These are phyloP conservation scores for Alosa alosa DNA, from an alignment of 2,113 vertebrate species.

Conservation along the genomic window DNA sequence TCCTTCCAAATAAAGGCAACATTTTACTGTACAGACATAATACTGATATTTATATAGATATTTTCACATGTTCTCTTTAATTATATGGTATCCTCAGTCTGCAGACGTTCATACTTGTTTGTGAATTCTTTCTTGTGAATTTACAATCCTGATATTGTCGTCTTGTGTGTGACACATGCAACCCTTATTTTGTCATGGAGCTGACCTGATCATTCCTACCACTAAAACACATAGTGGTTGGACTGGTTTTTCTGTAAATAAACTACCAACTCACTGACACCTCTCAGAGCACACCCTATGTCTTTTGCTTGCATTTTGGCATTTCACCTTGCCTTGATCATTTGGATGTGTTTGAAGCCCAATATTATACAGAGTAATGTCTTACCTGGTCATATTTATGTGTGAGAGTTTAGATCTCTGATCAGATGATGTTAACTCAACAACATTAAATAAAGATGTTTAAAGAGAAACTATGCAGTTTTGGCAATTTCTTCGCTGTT, in stretches of 20 bases:
- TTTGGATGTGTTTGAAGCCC: background rate
- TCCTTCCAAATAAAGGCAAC: background rate
- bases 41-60: background rate
- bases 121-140: background rate
- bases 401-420: too few species aligned
- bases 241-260: constrained; percentile 53
- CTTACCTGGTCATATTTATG: too few species aligned
- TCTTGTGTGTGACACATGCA: background rate
- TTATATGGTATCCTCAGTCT: background rate
- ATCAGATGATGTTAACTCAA: too few species aligned
- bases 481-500: too few species aligned
- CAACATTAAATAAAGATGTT: too few species aligned
- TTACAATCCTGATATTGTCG: background rate
- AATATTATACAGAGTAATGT: background rate
- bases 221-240: constrained; percentile 39
- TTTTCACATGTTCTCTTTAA: background rate
- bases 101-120: background rate
- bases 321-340: background rate
- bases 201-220: constrained; percentile 27
- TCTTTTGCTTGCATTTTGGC: background rate
- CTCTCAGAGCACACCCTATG: background rate
- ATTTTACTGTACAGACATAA: background rate
- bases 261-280: background rate
- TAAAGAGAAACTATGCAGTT: too few species aligned
- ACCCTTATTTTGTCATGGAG: background rate